These are phyloP conservation scores for Microtus oregoni DNA, from an alignment of 2,113 vertebrate genomes.

Conservation along the genomic window DNA sequence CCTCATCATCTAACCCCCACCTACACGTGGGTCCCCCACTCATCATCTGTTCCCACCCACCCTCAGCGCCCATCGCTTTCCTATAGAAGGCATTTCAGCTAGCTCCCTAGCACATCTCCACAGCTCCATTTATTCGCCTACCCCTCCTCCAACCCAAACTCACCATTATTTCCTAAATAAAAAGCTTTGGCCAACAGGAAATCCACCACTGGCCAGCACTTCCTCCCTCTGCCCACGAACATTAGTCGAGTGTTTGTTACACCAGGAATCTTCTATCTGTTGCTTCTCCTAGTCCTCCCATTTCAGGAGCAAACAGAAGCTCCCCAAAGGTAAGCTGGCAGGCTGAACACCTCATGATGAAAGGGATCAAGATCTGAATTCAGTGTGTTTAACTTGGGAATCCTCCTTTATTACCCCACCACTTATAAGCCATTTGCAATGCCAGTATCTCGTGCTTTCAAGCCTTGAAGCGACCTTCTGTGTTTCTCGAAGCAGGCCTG, in stretches of 20 bases:
- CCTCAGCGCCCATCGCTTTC: neutral
- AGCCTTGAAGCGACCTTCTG: neutral
- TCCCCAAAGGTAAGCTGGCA: neutral
- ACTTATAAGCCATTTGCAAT: neutral
- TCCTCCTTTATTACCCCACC: neutral
- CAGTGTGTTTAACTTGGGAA: neutral
- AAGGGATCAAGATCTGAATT: neutral
- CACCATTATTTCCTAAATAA: neutral
- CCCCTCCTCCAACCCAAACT: neutral
- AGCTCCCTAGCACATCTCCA: neutral
- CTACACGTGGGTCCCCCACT: neutral
- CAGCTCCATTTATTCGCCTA: neutral
- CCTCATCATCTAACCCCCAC: neutral
- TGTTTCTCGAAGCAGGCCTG: neutral
- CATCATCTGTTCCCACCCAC: neutral
- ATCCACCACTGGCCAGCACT: neutral
- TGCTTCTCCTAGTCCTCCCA: neutral
- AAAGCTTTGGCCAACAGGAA: neutral
- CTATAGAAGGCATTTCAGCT: no score
- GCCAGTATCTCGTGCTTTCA: neutral
- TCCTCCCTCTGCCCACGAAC: fast-evolving
- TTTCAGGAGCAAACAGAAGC: neutral
- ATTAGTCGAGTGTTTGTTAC: neutral
- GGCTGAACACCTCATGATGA: neutral
- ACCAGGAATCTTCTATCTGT: neutral